Base-by-base conservation (phyloP, 1,140 invertebrate species). In the Capitella teleta region DNA sequence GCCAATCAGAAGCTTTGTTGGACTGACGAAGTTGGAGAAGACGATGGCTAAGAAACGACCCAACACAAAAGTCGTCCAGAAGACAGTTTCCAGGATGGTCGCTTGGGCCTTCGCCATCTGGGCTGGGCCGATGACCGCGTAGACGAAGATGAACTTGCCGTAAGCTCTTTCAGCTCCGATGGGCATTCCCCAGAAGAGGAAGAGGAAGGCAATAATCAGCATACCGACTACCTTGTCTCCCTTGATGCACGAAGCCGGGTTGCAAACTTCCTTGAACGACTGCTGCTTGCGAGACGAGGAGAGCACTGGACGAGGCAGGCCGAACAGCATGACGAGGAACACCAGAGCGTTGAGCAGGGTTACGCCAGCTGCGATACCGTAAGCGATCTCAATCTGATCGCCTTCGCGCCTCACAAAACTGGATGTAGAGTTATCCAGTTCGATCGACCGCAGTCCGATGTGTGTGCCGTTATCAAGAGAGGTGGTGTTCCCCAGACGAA, bases 131-230 rank as follows among this genome's bases (percentile, higher is more conserved):
- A 59, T 56, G 12, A 58, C 59, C 6, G 59, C 51, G 36, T 53
- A 61, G n/a, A 53, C 52, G n/a, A 55, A 50, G 18, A 63, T 51
- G 28, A 61, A 63, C 42, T 61, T 63, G 8, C 57, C 56, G 10
- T 52, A 52, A 4, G 57, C 47, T 5, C 61, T 40, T 26, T 63
- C 61, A 1, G 57, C 59, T 0, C 58, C 61, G 28, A 57, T 52
- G 12, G 49, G 54, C 2, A 55, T 50, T 23, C 59, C 54, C 42
- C 49, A 61, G 30, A 53, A 60, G 3, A 60, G 24, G 19, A 63
- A 63, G 1, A 61, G 28, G 1, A 63, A 41, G 5, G 18, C 24
- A 10, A 61, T 55, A 2, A 63, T 54, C 12, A 46, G 26, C 0
- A 55, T 26, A 16, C 54, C 60, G 38, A 54, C 58, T 25, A 54